Base-by-base conservation (phyloP, 2,797 vertebrate species). In the Perodicticus potto region DNA sequence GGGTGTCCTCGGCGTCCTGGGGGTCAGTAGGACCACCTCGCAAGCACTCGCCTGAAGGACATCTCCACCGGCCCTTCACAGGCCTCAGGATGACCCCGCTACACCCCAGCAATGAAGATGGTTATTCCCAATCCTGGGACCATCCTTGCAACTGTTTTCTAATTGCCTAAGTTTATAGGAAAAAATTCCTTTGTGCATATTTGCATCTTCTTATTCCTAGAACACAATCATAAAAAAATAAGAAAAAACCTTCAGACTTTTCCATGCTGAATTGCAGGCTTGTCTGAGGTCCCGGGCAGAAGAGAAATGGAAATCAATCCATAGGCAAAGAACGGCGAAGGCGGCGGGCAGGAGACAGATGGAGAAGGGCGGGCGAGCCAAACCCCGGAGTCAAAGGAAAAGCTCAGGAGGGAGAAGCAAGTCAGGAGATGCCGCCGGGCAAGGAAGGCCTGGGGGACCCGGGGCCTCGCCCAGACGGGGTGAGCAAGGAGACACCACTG, bases 61-160 rank as follows among this genome's bases (percentile, higher is more conserved):
- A 10, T 32, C 74, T 37, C 34, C 29, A 29, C 59, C 12, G 63
- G 77, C 49, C 63, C 19, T 59, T 0, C 25, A 32, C 12, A 16
- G 8, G 4, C 27, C 11, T n/a, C 37, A 85, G 29, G 17, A 83
- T 69, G 37, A 34, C 3, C 4, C 76, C 32, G 55, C 32, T 20
- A 0, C 29, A 40, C 29, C 69, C n/a, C 73, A 80, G 37, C 19
- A 76, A 72, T 43, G 43, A 34, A 34, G 17, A 27, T 23, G 82
- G 49, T 74, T 65, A 82, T 61, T 84, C 67, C 69, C 53, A 80
- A 63, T 37, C 63, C 65, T 2, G 0, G 78, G 61, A 59, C 53
- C 88, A 59, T 61, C 59, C 82, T 40, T 65, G 73, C 63, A 95
- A 91, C 59, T 96, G 95, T 43, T 77, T 77, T 23, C 59, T 89